Evolutionary conservation across 2,113 vertebrate species (phyloP).

Genomic region (Podarcis cretensis): DNA sequence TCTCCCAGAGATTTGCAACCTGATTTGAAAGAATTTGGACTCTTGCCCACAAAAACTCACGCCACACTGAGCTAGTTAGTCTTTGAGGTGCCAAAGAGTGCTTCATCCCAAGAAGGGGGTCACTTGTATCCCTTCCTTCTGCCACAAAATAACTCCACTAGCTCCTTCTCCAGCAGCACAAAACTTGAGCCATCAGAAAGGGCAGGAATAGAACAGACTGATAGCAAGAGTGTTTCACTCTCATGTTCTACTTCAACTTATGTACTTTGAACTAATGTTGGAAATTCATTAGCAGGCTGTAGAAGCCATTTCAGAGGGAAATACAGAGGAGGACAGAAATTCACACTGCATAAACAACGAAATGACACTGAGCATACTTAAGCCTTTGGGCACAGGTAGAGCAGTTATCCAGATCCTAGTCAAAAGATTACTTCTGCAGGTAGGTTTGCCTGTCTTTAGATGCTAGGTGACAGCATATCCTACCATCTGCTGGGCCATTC

Average conservation of each 20-base stretch:
- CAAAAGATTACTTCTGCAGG: constrained; percentile 21
- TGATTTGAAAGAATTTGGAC: constrained; percentile 33
- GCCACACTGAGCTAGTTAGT: constrained; percentile 8
- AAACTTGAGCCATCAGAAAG: neutral
- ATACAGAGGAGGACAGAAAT: constrained; percentile 27
- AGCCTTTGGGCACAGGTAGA: neutral
- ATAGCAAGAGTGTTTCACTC: neutral
- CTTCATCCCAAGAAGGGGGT: constrained; percentile 24
- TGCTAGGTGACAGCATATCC: too few species aligned
- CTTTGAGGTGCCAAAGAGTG: constrained; percentile 16
- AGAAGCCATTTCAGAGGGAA: constrained; percentile 28
- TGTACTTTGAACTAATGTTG: constrained; percentile 3
- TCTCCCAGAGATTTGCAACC: constrained; percentile 39
- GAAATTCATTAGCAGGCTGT: constrained; percentile 22
- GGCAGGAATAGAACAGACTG: neutral
- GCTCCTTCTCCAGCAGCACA: constrained; percentile 28
- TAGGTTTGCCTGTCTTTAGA: constrained; percentile 19
- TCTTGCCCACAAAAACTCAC: constrained; percentile 17
- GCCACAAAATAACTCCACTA: neutral
- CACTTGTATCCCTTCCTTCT: constrained; percentile 1
- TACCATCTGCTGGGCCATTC: too few species aligned
- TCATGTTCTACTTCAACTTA: neutral
- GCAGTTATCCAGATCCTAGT: neutral
- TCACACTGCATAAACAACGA: constrained; percentile 49
- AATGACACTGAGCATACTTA: neutral